Evolutionary conservation across 2,888 invertebrate genomes (phyloP), one percentile per base, ranked within the genome.

Genomic region (Macrosoma leucophasiata): DNA sequence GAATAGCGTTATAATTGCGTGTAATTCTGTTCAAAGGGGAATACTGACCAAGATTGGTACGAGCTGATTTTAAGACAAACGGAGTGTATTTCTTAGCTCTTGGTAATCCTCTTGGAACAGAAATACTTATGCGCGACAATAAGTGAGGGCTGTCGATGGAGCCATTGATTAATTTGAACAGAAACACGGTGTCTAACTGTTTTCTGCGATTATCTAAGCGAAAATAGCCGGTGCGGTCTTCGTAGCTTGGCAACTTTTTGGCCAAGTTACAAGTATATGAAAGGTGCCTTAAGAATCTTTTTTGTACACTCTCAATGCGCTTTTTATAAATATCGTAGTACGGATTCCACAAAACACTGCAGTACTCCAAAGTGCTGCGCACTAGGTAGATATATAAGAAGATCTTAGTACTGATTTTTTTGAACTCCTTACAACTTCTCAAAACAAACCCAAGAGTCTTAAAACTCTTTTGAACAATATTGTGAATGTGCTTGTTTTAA

Each of bases 221-320:
- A 23, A 25, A 29, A 18, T 29, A 14, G 7, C 23, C 8, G 17
- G 29, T 20, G 2, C 25, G 29, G 13, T 13, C 28, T 5, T 29
- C 22, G 14, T 33, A 33, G 5, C 26, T 28, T 7, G 23, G 21
- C 2, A 33, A 15, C 9, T 13, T 27, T 29, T 29, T 34, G 2
- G 8, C 19, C 8, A 20, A 26, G 15, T 33, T 33, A 10, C 10
- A 20, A 10, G 10, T 25, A 25, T 14, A 33, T 10, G 29, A 8
- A 13, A 34, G 10, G 13, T 34, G 34, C 29, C 23, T 24, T 24
- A 34, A 11, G 9, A 34, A 34, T n/a, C 25, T 17, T 17, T 34
- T 37, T 22, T 37, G 29, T 2, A 32, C 32, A 8, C 32, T 24
- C 13, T 32, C 36, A 9, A 36, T 8, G 10, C 36, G 23, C 9